A percentile compares a stretch with the other conserved stretches of the same genome.
phyloP scores from a whole-genome alignment of 2,113 vertebrate genomes.

The Pluvianellus socialis region DNA sequence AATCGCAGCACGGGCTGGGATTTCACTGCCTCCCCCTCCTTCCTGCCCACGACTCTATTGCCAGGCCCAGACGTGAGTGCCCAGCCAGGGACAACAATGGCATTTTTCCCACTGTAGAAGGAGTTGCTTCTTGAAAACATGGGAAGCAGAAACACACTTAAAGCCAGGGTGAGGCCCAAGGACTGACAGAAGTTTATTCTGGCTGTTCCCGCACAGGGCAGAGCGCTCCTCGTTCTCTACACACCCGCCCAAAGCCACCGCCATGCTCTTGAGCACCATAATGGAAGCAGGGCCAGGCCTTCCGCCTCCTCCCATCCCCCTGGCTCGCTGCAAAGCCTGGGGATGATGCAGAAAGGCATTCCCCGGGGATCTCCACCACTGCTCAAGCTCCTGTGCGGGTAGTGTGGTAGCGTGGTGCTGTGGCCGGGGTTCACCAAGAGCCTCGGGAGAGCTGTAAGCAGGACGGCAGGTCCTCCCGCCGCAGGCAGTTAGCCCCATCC shows the following conservation, averaged over 20 bases:
- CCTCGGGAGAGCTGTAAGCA: neutral
- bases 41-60: neutral
- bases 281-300: neutral
- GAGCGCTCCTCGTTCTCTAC: neutral
- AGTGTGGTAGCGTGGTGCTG: rapidly evolving
- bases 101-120: neutral
- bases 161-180: neutral
- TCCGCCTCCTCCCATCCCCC: neutral
- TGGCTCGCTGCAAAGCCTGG: neutral
- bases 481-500: rapidly evolving
- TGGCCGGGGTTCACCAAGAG: neutral
- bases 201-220: neutral
- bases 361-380: neutral
- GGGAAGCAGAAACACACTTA: neutral
- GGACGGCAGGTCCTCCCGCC: neutral
- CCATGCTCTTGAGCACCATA: rapidly evolving
- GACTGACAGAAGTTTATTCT: slow-evolving; percentile 38
- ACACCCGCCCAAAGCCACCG: rapidly evolving
- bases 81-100: rapidly evolving
- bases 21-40: neutral
- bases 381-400: neutral
- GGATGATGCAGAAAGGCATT: neutral
- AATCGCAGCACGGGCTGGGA: neutral
- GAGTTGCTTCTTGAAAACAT: neutral
- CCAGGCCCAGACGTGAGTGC: neutral